These are phyloP conservation scores for Antechinus stuartii DNA, from an alignment of 2,113 vertebrate genomes.

Conservation along the genomic window DNA sequence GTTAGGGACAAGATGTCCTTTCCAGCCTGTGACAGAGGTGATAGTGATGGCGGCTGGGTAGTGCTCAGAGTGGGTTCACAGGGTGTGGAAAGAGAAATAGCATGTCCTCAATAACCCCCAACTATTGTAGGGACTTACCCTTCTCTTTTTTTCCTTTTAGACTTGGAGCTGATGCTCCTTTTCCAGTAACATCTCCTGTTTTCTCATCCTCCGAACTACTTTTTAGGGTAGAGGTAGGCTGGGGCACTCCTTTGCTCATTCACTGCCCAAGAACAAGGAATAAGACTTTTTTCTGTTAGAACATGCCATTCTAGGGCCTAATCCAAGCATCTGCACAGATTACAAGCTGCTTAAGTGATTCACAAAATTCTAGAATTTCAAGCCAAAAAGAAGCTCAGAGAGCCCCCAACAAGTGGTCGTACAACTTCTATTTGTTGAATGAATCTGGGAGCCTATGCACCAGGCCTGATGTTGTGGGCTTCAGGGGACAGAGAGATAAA, in stretches of 20 bases:
- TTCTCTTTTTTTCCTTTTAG: background rate
- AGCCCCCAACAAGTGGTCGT: background rate
- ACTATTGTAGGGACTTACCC: background rate
- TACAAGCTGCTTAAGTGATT: background rate
- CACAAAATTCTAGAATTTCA: background rate
- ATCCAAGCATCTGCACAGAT: background rate
- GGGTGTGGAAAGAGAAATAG: background rate
- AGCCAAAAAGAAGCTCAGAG: background rate
- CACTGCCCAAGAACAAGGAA: background rate
- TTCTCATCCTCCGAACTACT: background rate
- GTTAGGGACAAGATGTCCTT: background rate
- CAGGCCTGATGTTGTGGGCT: background rate
- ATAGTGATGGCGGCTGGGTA: background rate
- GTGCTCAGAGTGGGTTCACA: background rate
- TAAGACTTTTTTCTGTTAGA: background rate
- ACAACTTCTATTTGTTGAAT: background rate
- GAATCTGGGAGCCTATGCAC: background rate
- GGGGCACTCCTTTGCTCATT: background rate
- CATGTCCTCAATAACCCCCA: background rate
- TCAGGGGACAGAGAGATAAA: background rate
- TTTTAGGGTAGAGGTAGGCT: background rate
- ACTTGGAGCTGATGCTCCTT: background rate
- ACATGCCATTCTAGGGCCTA: background rate
- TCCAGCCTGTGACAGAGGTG: background rate
- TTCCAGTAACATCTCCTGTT: background rate